Conservation (phyloP, 2,888 invertebrate genomes). For the Scaptomyza flava region DNA sequence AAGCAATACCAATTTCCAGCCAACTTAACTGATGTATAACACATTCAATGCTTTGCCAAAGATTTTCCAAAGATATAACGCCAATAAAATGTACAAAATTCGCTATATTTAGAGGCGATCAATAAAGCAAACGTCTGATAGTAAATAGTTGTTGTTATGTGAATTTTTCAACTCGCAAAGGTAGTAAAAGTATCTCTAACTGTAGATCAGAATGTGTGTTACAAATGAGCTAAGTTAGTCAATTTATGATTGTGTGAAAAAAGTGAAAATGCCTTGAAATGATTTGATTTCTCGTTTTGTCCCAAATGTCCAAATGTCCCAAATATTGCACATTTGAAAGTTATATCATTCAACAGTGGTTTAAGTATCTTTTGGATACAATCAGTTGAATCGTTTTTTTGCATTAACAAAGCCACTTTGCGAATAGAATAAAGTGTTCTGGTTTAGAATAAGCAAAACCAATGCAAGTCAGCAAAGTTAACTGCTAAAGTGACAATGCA, state of each 20-base stretch:
- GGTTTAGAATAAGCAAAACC: not conserved
- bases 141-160: not conserved
- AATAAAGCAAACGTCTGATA: not conserved
- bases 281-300: too few relatives aligned
- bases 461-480: not conserved
- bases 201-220: not conserved
- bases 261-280: too few relatives aligned
- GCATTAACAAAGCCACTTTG: not conserved
- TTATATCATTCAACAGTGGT: not conserved
- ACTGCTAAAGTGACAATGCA: not conserved
- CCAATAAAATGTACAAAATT: not conserved
- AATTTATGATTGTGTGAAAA: too few relatives aligned
- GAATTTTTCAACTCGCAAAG: not conserved
- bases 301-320: too few relatives aligned
- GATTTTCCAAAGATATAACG: constrained; percentile 3
- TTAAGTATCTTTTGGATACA: not conserved
- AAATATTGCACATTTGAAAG: too few relatives aligned
- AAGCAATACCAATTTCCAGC: constrained; percentile 26
- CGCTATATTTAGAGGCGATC: not conserved
- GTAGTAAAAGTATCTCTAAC: not conserved
- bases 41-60: constrained; percentile 8
- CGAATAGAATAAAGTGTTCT: not conserved
- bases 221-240: too few relatives aligned
- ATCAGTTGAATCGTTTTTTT: not conserved
- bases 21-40: constrained; percentile 14